Conservation (phyloP, 2,113 vertebrate genomes). For the Stigmatopora nigra region DNA sequence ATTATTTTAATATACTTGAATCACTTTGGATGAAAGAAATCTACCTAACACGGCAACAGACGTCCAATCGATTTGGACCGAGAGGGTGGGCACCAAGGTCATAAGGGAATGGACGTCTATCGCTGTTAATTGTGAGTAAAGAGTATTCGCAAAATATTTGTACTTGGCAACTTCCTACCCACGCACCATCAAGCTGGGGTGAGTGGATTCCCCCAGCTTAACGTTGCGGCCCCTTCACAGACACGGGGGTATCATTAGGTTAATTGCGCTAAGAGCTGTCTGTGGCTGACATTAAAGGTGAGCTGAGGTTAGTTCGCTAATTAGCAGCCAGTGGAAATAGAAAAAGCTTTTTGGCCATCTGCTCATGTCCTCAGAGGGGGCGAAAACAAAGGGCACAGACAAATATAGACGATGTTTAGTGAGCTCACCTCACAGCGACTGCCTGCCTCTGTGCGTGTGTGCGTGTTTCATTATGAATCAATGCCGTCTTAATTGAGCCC, state of each 20-base stretch:
- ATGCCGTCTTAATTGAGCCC: background rate
- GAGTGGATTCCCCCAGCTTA: constrained; percentile 8
- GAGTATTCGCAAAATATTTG: background rate
- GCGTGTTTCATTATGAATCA: constrained; percentile 3
- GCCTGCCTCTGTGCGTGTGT: background rate
- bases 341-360: constrained; percentile 55
- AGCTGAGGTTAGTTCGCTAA: constrained; percentile 49
- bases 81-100: too few species aligned
- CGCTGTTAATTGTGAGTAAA: background rate
- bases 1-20: too few species aligned
- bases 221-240: constrained; percentile 40
- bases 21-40: too few species aligned
- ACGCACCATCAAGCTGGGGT: too few species aligned
- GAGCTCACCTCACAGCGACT: constrained; percentile 34
- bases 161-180: background rate
- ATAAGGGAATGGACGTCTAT: too few species aligned
- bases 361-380: constrained; percentile 43
- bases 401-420: constrained; percentile 49
- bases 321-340: constrained; percentile 56
- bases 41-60: too few species aligned
- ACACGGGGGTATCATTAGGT: constrained; percentile 40
- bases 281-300: constrained; percentile 60
- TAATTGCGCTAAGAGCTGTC: constrained; percentile 62
- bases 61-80: too few species aligned
- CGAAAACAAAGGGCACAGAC: constrained; percentile 46